Evolutionary conservation across 1,140 invertebrate species (phyloP), one percentile per base, ranked within the genome.

Genomic region (Augochlora pura): DNA sequence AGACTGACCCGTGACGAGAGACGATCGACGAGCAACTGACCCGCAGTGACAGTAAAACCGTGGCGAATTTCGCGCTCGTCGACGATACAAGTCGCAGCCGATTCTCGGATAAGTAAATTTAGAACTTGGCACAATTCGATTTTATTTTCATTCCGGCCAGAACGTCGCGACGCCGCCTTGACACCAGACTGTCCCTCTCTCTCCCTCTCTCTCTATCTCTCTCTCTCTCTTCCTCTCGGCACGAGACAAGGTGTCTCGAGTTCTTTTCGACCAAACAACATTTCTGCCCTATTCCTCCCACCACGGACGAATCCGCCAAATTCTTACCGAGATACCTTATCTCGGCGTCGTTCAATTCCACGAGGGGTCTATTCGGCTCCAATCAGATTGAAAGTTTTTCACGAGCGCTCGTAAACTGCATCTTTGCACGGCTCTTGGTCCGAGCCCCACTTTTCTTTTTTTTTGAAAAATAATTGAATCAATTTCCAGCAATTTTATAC

Each of bases 61-160:
- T 10, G 23, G 10, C 54, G 12, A 8, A 60, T 6, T 46, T 27
- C 59, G 16, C 49, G 18, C 16, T 38, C 25, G 16, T 68, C 18
- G 14, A 32, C 14, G 14, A 14, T 39, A 10, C 32, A 71, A 46
- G 42, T 23, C 46, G n/a, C 42, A 42, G 49, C 49, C 7, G 42
- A 65, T 83, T 38, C 66, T 83, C 70, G 66, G 71, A 64, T 66
- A 77, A 52, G 46, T 87, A 88, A 88, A 82, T 88, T 88, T 88
- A 84, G 84, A 87, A 86, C 67, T 76, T 82, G 77, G 68, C 80
- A 73, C 80, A 73, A 81, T 75, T 75, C 64, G 71, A 81, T 81
- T 85, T 85, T 85, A 87, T 86, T 86, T 87, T 82, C 69, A 87
- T 82, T 81, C 39, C 18, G 32, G 71, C 62, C 68, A 52, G 62